A percentile compares a stretch with the other conserved stretches of the same genome.
phyloP scores from a whole-genome alignment of 2,888 invertebrate genomes.

The Dryocosmus kuriphilus region DNA sequence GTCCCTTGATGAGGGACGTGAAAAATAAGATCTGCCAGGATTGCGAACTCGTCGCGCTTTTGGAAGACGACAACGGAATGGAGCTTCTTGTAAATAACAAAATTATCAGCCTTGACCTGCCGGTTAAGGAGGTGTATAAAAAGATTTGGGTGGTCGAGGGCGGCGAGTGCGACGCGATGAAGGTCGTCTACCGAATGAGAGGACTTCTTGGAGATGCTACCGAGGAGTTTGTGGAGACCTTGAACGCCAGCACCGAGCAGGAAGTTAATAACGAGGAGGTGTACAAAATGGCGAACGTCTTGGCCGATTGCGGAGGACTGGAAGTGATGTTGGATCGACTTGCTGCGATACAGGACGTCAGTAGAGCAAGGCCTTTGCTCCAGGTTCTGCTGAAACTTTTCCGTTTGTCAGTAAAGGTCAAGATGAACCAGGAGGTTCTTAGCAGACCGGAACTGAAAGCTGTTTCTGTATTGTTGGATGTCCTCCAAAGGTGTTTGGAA shows the following conservation, averaged over 20 bases:
- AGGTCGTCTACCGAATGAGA: slow-evolving; percentile 98
- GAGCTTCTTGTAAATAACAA: slow-evolving; percentile 98
- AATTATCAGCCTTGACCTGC: slow-evolving; percentile 97
- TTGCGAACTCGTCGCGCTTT: slow-evolving; percentile 97
- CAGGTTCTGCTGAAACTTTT: slow-evolving; percentile 94
- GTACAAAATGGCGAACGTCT: slow-evolving; percentile 92
- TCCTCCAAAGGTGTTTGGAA: slow-evolving; percentile 87
- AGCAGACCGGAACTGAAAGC: slow-evolving; percentile 92
- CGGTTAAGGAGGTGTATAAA: slow-evolving; percentile 93
- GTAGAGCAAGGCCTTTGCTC: slow-evolving; percentile 91
- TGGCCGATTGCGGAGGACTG: slow-evolving; percentile 88
- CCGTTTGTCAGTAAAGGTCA: slow-evolving; percentile 93
- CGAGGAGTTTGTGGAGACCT: slow-evolving; percentile 97
- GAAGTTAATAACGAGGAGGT: slow-evolving; percentile 97
- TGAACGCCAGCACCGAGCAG: slow-evolving; percentile 90
- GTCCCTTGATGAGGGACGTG: slow-evolving; percentile 98
- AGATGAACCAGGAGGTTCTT: slow-evolving; percentile 92
- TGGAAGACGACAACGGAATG: slow-evolving; percentile 99
- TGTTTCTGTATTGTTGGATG: slow-evolving; percentile 89
- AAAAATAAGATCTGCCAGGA: slow-evolving; percentile 99
- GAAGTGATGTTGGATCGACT: slow-evolving; percentile 91
- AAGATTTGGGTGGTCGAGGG: slow-evolving; percentile 91
- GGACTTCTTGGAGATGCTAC: slow-evolving; percentile 98
- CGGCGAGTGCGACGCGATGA: slow-evolving; percentile 96
- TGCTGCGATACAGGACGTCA: slow-evolving; percentile 90